phyloP scores from a whole-genome alignment of 1,140 invertebrate genomes.

The Ectropis grisescens region DNA sequence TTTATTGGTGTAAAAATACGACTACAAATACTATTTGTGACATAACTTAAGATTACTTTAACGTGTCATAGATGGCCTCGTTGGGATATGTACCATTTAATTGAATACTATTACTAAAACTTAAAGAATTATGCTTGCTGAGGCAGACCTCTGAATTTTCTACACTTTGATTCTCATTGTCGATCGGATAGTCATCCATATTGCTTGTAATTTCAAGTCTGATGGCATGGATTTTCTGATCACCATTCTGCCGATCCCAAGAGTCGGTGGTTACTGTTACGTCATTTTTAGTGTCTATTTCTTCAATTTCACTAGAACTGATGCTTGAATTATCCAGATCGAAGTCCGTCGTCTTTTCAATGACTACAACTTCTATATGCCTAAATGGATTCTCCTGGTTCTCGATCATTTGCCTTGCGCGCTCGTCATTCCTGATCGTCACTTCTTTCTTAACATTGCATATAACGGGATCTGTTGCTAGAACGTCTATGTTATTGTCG shows the following conservation, averaged over 20 bases:
- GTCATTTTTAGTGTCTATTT: slow-evolving; percentile 49
- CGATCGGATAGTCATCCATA: slow-evolving; percentile 50
- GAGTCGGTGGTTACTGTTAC: slow-evolving; percentile 53
- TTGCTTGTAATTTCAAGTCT: slow-evolving; percentile 61
- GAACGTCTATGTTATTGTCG: slow-evolving; percentile 45
- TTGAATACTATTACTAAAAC: slow-evolving; percentile 66
- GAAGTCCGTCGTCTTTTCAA: slow-evolving; percentile 59
- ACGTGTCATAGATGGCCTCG: slow-evolving; percentile 66
- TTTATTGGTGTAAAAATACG: slow-evolving; percentile 15
- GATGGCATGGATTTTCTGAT: slow-evolving; percentile 55
- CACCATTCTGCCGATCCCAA: slow-evolving; percentile 51
- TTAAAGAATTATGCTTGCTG: slow-evolving; percentile 57
- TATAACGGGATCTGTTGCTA: slow-evolving; percentile 59
- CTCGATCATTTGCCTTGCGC: slow-evolving; percentile 49
- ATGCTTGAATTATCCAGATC: slow-evolving; percentile 56
- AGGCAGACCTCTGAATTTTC: slow-evolving; percentile 39
- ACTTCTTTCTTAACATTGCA: slow-evolving; percentile 63
- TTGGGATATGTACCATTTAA: slow-evolving; percentile 68
- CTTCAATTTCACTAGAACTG: slow-evolving; percentile 47
- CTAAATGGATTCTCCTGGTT: slow-evolving; percentile 61
- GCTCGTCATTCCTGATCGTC: slow-evolving; percentile 51
- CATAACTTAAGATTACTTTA: slow-evolving; percentile 62
- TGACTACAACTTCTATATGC: slow-evolving; percentile 68
- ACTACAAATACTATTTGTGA: too few relatives aligned
- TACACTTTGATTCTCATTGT: slow-evolving; percentile 34